These are phyloP conservation scores for Neoascia interrupta DNA, from an alignment of 2,888 invertebrate species.

Conservation along the genomic window DNA sequence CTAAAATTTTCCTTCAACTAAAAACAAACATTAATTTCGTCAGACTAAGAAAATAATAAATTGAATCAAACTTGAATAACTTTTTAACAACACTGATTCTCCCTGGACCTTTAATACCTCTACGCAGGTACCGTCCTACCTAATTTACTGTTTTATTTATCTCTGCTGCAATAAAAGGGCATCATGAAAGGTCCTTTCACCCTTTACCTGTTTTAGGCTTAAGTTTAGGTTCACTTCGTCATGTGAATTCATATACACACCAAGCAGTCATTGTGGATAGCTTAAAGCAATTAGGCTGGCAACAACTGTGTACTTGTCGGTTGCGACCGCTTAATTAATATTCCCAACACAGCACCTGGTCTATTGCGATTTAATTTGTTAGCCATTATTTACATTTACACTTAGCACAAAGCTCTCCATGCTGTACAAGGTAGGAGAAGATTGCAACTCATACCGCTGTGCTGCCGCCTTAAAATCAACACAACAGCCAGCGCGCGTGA, in stretches of 20 bases:
- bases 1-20: too few relatives aligned
- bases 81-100: too few relatives aligned
- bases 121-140: too few relatives aligned
- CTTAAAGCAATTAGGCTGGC: conserved; percentile 58
- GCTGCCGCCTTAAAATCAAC: conserved; percentile 30
- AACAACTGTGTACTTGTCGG: conserved; percentile 43
- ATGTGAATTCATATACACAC: conserved; percentile 23
- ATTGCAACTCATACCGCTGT: background rate
- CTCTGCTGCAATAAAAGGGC: too few relatives aligned
- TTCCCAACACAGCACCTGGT: conserved; percentile 68
- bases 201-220: too few relatives aligned
- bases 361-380: conserved; percentile 76
- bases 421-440: conserved; percentile 15
- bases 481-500: too few relatives aligned
- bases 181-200: too few relatives aligned
- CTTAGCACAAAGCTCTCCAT: conserved; percentile 54
- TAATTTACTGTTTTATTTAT: too few relatives aligned
- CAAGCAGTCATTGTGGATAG: conserved; percentile 13
- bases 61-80: too few relatives aligned
- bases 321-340: conserved; percentile 63
- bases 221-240: conserved; percentile 15
- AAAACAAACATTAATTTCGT: too few relatives aligned
- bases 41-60: too few relatives aligned
- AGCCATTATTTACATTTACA: conserved; percentile 78
- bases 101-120: too few relatives aligned